Evolutionary conservation across 1,140 invertebrate species (phyloP), one percentile per base, ranked within the genome.

Genomic region (Frieseomelitta varia): DNA sequence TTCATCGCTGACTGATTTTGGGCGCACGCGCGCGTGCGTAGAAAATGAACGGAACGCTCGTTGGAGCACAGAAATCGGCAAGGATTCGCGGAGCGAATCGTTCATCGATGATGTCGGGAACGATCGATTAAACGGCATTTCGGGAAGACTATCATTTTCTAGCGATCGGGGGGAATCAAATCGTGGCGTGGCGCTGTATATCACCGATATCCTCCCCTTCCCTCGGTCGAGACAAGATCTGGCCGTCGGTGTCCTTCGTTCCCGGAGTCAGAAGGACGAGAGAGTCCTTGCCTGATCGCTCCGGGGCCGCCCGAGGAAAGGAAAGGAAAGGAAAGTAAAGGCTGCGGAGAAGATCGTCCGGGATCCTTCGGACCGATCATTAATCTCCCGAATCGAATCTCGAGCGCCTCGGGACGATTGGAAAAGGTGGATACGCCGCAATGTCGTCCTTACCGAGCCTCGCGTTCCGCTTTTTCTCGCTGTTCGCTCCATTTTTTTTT

Each of bases 341-440:
- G 34, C 78, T 75, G 27, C 6, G 58, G 58, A 73, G 63, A 81
- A 81, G 81, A 79, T 84, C 88, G 69, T 73, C 58, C 80, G 77
- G 39, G 88, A 90, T 87, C 83, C 88, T 74, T 30, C 58, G 82
- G 76, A 15, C 73, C 83, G 83, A 90, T 90, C 89, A 87, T 90
- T 90, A 90, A 90, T 90, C 89, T 90, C 85, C 72, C 83, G 88
- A 90, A 90, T 90, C 88, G 88, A 90, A 90, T 90, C 88, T 90
- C 88, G 82, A 90, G 88, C 82, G 89, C 85, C 88, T 87, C 86
- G 78, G 80, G 89, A 89, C 85, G 83, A 90, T 87, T 88, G 89
- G 89, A 73, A 90, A 86, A 87, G 88, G 88, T 85, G 78, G 75
- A 76, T 82, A 80, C 78, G 72, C 68, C 71, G 51, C 69, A 47